phyloP scores from a whole-genome alignment of 2,797 vertebrate species.

The Okamejei kenojei region DNA sequence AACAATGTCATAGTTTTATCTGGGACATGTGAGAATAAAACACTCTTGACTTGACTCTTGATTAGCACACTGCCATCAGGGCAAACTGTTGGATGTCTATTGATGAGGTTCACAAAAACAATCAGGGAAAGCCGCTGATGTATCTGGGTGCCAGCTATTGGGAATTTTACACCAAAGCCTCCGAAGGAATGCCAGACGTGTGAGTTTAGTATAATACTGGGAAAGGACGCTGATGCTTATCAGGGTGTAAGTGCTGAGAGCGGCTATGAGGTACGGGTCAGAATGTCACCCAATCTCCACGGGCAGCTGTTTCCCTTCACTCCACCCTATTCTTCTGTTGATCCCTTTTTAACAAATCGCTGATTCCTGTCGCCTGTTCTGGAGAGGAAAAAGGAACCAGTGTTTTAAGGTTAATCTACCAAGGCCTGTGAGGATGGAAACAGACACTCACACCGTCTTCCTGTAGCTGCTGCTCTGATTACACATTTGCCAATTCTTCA shows the following conservation, averaged over 20 bases:
- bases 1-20: no score
- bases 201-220: constrained; percentile 32
- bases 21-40: no score
- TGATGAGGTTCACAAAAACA: not conserved
- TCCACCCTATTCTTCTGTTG: constrained; percentile 43
- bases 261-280: constrained; percentile 45
- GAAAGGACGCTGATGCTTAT: constrained; percentile 46
- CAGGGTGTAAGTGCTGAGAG: constrained; percentile 45
- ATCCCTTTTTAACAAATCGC: constrained; percentile 48
- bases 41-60: no score
- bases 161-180: not conserved
- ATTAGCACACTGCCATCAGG: not conserved
- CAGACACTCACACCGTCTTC: constrained; percentile 1
- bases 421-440: constrained; percentile 31
- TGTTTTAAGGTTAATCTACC: constrained; percentile 16
- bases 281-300: constrained; percentile 53
- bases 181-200: not conserved
- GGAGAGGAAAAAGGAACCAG: constrained; percentile 45
- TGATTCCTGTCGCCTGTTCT: constrained; percentile 41
- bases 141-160: not conserved
- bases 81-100: not conserved
- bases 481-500: not conserved
- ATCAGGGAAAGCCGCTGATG: not conserved
- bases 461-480: constrained; percentile 9
- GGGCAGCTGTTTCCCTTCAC: constrained; percentile 53